These are phyloP conservation scores for Drosophila bocki DNA, from an alignment of 1,140 invertebrate species.

Conservation along the genomic window DNA sequence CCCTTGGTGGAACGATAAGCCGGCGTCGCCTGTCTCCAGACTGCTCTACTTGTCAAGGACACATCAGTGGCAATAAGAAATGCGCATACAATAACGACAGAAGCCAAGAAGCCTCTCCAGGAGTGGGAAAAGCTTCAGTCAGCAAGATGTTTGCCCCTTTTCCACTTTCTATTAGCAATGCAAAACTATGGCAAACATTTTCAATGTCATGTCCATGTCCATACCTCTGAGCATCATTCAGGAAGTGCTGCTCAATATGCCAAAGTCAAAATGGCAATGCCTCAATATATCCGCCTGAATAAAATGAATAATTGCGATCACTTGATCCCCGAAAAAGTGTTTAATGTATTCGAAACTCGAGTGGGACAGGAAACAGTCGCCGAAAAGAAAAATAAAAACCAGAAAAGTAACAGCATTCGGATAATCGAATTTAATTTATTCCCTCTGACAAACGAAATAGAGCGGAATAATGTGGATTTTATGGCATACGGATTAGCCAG, in stretches of 20 bases:
- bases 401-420: conserved; percentile 8
- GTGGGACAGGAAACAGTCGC: conserved; percentile 43
- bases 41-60: conserved; percentile 45
- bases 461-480: conserved; percentile 32
- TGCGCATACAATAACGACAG: conserved; percentile 35
- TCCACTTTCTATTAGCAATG: conserved; percentile 27
- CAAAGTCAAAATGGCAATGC: conserved; percentile 4
- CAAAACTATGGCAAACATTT: conserved; percentile 52
- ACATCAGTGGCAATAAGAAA: conserved; percentile 28
- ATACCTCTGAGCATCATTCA: conserved; percentile 12
- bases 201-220: conserved; percentile 39
- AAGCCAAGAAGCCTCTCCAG: not conserved
- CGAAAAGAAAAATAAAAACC: conserved; percentile 10
- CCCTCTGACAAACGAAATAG: conserved; percentile 5
- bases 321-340: conserved; percentile 45
- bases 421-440: conserved; percentile 32
- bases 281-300: conserved; percentile 16
- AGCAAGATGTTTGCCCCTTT: conserved; percentile 23
- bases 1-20: not conserved
- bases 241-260: conserved; percentile 42
- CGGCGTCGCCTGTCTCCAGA: conserved; percentile 48
- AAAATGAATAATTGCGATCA: conserved; percentile 49
- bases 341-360: conserved; percentile 35
- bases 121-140: not conserved
- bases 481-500: conserved; percentile 16